Percentiles rank a stretch among this genome's conserved stretches.
Conservation (phyloP, 2,888 invertebrate species). For the Tineola bisselliella region DNA sequence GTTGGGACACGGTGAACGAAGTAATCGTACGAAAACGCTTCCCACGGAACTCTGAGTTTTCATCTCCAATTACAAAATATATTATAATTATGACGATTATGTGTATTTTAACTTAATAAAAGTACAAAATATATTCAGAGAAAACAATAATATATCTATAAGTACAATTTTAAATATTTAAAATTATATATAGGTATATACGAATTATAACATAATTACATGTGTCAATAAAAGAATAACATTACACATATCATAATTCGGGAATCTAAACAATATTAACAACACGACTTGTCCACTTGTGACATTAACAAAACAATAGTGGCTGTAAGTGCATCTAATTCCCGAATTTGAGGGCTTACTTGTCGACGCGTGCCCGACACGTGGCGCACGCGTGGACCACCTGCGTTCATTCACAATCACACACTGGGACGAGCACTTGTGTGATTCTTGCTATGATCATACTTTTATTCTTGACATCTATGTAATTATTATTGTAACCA, state of each 20-base stretch:
- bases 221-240: neutral
- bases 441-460: neutral
- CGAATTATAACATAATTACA: neutral
- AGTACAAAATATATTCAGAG: too few species aligned
- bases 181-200: too few species aligned
- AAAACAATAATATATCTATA: too few species aligned
- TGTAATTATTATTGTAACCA: neutral
- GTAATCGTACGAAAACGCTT: constrained; percentile 28
- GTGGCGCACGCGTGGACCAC: constrained; percentile 20
- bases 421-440: neutral
- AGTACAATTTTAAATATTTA: too few species aligned
- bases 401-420: constrained; percentile 10
- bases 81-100: neutral
- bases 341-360: neutral
- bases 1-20: constrained; percentile 33
- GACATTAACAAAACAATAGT: constrained; percentile 18
- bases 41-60: neutral
- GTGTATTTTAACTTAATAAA: too few species aligned
- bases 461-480: neutral
- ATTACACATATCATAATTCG: constrained; percentile 22
- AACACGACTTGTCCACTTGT: constrained; percentile 40
- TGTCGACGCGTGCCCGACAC: constrained; percentile 22
- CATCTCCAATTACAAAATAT: neutral
- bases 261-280: constrained; percentile 35
- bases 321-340: constrained; percentile 54